A percentile compares a stretch with the other conserved stretches of the same genome.
phyloP scores from a whole-genome alignment of 1,140 invertebrate genomes.

The Hycleus cichorii region DNA sequence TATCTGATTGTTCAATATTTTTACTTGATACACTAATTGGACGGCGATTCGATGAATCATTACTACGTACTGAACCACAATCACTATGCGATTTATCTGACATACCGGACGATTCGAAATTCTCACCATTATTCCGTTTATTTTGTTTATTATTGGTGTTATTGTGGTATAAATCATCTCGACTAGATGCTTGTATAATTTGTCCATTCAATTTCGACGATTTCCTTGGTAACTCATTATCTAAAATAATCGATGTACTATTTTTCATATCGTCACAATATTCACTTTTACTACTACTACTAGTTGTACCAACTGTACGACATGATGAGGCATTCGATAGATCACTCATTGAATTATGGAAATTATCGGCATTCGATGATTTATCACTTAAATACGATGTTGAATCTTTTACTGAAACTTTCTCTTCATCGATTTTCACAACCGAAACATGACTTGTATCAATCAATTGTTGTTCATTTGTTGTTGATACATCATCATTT shows the following conservation, averaged over 20 bases:
- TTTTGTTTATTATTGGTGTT: constrained; percentile 25
- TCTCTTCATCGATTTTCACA: constrained; percentile 76
- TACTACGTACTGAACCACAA: constrained; percentile 49
- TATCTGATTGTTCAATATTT: constrained; percentile 59
- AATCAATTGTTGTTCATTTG: constrained; percentile 31
- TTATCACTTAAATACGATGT: constrained; percentile 42
- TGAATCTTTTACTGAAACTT: constrained; percentile 63
- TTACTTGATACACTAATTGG: constrained; percentile 41
- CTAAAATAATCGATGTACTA: constrained; percentile 32
- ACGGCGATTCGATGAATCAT: constrained; percentile 30
- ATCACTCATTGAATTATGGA: constrained; percentile 39
- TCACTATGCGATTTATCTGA: constrained; percentile 47
- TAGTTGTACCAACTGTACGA: constrained; percentile 18
- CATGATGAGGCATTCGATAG: constrained; percentile 37
- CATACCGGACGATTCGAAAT: constrained; percentile 26
- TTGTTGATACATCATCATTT: constrained; percentile 45
- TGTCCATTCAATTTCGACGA: constrained; percentile 34
- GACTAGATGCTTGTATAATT: constrained; percentile 21
- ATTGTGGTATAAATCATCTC: constrained; percentile 7
- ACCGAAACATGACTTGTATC: constrained; percentile 84
- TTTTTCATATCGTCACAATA: constrained; percentile 33
- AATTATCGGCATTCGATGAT: constrained; percentile 28
- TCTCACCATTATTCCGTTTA: constrained; percentile 29
- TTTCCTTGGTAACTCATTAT: constrained; percentile 13
- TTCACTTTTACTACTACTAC: constrained; percentile 35